Evolutionary conservation across 2,888 invertebrate genomes (phyloP).

Genomic region (Phortica magna): DNA sequence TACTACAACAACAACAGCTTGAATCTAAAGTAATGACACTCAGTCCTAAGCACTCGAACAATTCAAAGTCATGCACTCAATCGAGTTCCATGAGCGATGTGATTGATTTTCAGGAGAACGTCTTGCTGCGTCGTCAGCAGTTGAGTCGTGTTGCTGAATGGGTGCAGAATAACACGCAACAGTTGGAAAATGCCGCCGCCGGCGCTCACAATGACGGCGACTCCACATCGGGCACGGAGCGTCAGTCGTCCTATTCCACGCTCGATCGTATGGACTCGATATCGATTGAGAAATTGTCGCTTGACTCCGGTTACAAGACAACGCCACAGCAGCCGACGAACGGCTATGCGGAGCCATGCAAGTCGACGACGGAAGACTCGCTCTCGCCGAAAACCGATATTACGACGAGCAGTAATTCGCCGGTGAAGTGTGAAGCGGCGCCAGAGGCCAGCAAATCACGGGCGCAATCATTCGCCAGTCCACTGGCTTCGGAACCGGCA

Average conservation of each 20-base stretch:
- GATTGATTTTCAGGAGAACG: constrained; percentile 77
- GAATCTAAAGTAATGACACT: not conserved
- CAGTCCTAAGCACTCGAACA: constrained; percentile 72
- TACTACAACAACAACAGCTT: constrained; percentile 4
- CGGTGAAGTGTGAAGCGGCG: not conserved
- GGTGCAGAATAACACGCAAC: constrained; percentile 84
- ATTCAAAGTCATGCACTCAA: constrained; percentile 67
- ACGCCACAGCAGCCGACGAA: constrained; percentile 71
- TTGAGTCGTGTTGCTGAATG: constrained; percentile 86
- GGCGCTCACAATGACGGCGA: constrained; percentile 54
- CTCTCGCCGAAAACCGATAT: constrained; percentile 71
- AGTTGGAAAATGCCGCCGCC: constrained; percentile 75
- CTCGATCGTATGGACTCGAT: constrained; percentile 74
- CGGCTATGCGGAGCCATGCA: constrained; percentile 63
- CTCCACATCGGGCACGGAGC: constrained; percentile 62
- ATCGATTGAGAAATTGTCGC: constrained; percentile 75
- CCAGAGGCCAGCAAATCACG: not conserved
- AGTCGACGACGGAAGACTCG: constrained; percentile 73
- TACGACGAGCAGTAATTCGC: constrained; percentile 49
- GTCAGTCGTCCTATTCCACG: constrained; percentile 70
- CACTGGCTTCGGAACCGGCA: not conserved
- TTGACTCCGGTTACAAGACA: constrained; percentile 77
- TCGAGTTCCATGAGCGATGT: constrained; percentile 76
- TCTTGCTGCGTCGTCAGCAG: constrained; percentile 82
- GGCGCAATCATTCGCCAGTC: not conserved